Evolutionary conservation across 1,140 invertebrate species (phyloP).

Genomic region (Rhopalosiphum maidis): DNA sequence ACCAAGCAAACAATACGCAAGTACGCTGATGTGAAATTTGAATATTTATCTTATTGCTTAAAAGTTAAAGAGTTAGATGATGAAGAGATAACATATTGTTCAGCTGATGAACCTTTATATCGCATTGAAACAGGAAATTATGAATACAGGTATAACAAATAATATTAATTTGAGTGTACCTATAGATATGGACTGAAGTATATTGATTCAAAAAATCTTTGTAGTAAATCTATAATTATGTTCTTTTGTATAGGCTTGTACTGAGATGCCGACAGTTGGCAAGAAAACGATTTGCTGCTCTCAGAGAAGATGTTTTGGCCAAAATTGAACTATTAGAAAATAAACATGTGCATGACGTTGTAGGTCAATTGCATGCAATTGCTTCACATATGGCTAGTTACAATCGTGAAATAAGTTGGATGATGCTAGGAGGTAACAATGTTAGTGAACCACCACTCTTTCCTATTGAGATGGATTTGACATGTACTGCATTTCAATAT

Average conservation of each 20-base stretch:
- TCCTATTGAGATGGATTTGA: slow-evolving; percentile 95
- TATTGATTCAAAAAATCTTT: background rate
- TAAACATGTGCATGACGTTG: slow-evolving; percentile 79
- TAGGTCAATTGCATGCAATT: slow-evolving; percentile 58
- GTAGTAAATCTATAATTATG: background rate
- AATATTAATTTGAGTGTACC: background rate
- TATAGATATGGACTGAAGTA: no score
- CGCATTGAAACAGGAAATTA: slow-evolving; percentile 98
- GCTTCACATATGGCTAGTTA: slow-evolving; percentile 73
- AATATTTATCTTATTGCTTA: slow-evolving; percentile 97
- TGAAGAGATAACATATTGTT: slow-evolving; percentile 93
- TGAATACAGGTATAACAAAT: slow-evolving; percentile 79
- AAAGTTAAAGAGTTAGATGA: slow-evolving; percentile 99
- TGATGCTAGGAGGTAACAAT: slow-evolving; percentile 68
- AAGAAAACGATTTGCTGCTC: slow-evolving; percentile 85
- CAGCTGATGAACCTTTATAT: slow-evolving; percentile 95
- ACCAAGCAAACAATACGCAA: slow-evolving; percentile 96
- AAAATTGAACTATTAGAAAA: slow-evolving; percentile 97
- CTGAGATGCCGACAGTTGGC: slow-evolving; percentile 95
- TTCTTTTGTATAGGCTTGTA: slow-evolving; percentile 72
- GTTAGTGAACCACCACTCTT: slow-evolving; percentile 81
- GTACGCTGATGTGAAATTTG: slow-evolving; percentile 97
- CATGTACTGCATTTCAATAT: slow-evolving; percentile 89
- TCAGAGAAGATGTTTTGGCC: slow-evolving; percentile 92
- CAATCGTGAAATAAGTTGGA: slow-evolving; percentile 65